Evolutionary conservation across 2,113 vertebrate species (phyloP).

Genomic region (Psephotus haematonotus): DNA sequence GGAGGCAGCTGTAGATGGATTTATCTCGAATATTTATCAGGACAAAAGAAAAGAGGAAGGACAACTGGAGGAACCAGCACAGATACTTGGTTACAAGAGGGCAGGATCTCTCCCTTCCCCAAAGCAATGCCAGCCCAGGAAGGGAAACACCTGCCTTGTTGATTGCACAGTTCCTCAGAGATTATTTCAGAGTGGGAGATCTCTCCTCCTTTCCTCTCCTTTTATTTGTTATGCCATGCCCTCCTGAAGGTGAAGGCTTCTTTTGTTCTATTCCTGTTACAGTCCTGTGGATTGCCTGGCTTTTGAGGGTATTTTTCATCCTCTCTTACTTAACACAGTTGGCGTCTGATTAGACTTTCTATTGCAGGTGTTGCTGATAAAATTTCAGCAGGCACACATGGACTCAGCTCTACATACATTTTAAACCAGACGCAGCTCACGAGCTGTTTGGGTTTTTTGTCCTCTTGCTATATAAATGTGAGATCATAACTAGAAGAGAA

Average conservation of each 20-base stretch:
- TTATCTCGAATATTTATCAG: background rate
- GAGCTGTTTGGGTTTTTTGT: background rate
- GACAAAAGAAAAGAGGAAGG: background rate
- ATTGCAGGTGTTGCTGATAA: conserved; percentile 32
- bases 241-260: background rate
- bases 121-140: background rate
- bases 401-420: background rate
- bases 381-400: conserved; percentile 52
- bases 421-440: background rate
- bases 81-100: background rate
- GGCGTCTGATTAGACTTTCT: conserved; percentile 47
- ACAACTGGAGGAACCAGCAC: background rate
- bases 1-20: background rate
- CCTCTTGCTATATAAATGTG: background rate
- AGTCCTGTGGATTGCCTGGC: background rate
- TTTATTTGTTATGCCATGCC: background rate
- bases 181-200: background rate
- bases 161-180: background rate
- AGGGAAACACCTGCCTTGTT: background rate
- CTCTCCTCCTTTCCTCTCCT: background rate
- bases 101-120: background rate
- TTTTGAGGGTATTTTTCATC: background rate
- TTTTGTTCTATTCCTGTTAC: background rate
- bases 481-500: background rate
- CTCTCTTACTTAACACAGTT: background rate